Base-by-base conservation (phyloP, 2,797 vertebrate genomes). In the Microctenopoma steveboyesi region DNA sequence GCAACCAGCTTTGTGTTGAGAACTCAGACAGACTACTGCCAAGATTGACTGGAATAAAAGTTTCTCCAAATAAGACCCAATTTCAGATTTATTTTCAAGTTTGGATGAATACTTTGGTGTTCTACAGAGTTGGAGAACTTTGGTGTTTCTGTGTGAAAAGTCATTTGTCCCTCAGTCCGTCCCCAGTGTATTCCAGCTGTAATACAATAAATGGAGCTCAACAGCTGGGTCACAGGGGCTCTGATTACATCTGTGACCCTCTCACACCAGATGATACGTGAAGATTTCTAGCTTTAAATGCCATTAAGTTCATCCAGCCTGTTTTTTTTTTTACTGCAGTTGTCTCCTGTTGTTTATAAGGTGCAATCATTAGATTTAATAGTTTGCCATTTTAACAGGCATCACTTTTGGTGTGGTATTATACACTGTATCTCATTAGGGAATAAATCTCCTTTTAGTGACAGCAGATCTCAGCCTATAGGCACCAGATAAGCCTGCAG, bases 181-280 rank as follows among this genome's bases (percentile, higher is more conserved):
- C 84, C 78, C 84, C 58, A 11, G 82, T 77, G 69, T 71, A 82
- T 83, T 82, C 52, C 75, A 53, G 61, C 78, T 78, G 71, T 89
- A 79, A 89, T 84, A 65, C 82, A 82, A 73, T 82, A 88, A 89
- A 89, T 84, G 70, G 84, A 85, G 77, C 83, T 71, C 69, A 75
- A 49, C 69, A 71, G 74, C 63, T 53, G 79, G 88, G 89, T 92
- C 91, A 88, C 68, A 69, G 74, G 79, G 74, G 73, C 84, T 86
- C 86, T 82, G 88, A 90, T 92, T 92, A 82, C 86, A 91, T 90
- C 82, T 69, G 64, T 85, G 87, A 91, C 89, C 87, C 74, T 62
- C 49, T 85, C 80, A 81, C 88, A 79, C 84, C 80, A 75, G 35
- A 74, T 46, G 13, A 69, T 48, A 77, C 58, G 57, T 68, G 50